Evolutionary conservation across 2,888 invertebrate species (phyloP), one percentile per base, ranked within the genome.

Genomic region (Hirtodrosophila cameraria): DNA sequence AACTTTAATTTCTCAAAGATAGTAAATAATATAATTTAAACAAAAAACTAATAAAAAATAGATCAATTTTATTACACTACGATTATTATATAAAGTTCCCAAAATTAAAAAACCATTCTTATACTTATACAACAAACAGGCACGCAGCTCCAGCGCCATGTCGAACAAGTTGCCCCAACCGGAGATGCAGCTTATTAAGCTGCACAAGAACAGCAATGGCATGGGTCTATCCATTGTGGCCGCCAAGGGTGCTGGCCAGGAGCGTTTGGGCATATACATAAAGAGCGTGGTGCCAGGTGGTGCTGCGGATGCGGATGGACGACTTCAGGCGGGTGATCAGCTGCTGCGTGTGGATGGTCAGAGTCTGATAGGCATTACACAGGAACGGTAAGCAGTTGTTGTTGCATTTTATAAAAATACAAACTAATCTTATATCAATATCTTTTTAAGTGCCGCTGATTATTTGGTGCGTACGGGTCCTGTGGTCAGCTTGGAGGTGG

Each of bases 151-250:
- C n/a, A 94, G 94, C 86, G 93, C 94, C 68, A 93, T 94, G 92
- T 93, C 93, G 2, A 93, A 93, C 35, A 93, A 92, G 54, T 90
- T 92, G 45, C 92, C 92, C 27, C 94, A 94, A 78, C 95, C 96
- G 8, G 94, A 96, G 87, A 92, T 97, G 59, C 95, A 96, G 88
- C 93, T 96, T 52, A 96, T 99, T 80, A 95, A 97, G 89, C 93
- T 99, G 68, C 95, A 97, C 89, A 99, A 99, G 92, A 97, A 97
- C 87, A 95, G 96, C 66, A 97, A 96, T 88, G 99, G 99, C 68
- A 98, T 99, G 96, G 99, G 99, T 8, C 93, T 99, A 81, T 99
- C 98, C 88, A 99, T 99, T 85, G 99, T 99, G 2, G 99, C 99
- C 7, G 99, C 99, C 18, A 98, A 98, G 93, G 96, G 96, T 16